Conservation (phyloP, 2,888 invertebrate genomes). For the Drosophila paranaensis region DNA sequence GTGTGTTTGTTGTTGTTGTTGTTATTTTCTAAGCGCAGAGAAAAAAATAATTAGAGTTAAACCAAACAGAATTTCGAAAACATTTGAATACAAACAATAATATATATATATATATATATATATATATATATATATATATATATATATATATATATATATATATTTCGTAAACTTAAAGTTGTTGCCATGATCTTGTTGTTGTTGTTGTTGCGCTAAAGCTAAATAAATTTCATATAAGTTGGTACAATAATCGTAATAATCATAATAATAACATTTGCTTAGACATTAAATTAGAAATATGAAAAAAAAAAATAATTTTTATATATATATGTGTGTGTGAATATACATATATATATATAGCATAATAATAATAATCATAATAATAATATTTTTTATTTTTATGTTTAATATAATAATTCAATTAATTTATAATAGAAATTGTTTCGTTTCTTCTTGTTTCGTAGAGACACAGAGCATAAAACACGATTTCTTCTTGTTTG, state of each 20-base stretch:
- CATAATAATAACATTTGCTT: conserved; percentile 76
- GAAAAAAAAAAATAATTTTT: conserved; percentile 43
- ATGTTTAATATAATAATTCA: conserved; percentile 38
- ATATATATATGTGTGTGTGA: background rate
- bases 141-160: too few species aligned
- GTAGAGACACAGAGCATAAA: conserved; percentile 63
- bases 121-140: too few species aligned
- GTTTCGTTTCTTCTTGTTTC: conserved; percentile 41
- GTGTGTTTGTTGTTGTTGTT: conserved; percentile 59
- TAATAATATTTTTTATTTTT: conserved; percentile 18
- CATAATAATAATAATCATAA: conserved; percentile 6
- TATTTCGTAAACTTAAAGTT: conserved; percentile 49
- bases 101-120: conserved; percentile 11
- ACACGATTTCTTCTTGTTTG: conserved; percentile 4
- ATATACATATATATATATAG: background rate
- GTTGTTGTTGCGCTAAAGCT: conserved; percentile 72
- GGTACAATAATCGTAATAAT: conserved; percentile 64
- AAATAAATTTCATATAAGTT: conserved; percentile 78
- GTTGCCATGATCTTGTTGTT: conserved; percentile 69
- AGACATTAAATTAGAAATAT: conserved; percentile 57
- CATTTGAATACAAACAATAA: conserved; percentile 47
- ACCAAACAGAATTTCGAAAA: conserved; percentile 22
- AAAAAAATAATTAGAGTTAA: conserved; percentile 4
- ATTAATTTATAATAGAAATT: conserved; percentile 32
- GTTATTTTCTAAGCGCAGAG: conserved; percentile 40